Percentiles rank a stretch among this genome's conserved stretches.
Conservation (phyloP, 2,888 invertebrate genomes). For the Habrosyne pyritoides region DNA sequence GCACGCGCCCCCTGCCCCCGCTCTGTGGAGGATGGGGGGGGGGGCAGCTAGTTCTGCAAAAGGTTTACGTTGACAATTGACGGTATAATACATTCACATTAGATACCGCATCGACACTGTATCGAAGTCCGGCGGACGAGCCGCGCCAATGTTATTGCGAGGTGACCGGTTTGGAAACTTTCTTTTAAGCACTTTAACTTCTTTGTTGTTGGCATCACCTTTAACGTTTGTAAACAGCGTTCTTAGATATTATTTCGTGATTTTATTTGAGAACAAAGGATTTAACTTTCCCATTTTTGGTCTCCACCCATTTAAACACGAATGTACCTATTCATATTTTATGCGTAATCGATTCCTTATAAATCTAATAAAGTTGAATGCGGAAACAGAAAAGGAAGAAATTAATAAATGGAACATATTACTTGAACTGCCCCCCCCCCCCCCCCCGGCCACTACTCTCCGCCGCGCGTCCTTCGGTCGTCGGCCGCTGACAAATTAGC, state of each 20-base stretch:
- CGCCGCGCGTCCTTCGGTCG: slow-evolving; percentile 2
- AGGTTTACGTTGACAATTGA: not conserved
- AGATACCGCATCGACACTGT: not conserved
- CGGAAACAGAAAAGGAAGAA: slow-evolving; percentile 15
- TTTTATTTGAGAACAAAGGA: too few relatives aligned
- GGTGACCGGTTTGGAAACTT: not conserved
- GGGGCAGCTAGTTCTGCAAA: not conserved
- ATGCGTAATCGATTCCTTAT: slow-evolving; percentile 10
- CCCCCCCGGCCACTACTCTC: not conserved
- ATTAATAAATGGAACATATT: slow-evolving; percentile 29
- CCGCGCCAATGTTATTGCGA: not conserved
- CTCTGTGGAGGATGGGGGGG: not conserved
- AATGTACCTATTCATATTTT: not conserved
- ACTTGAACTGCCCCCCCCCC: slow-evolving; percentile 20
- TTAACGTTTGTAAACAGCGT: too few relatives aligned
- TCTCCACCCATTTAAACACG: not conserved
- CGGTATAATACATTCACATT: not conserved
- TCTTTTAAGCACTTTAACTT: not conserved
- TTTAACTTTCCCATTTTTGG: too few relatives aligned
- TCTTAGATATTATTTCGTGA: too few relatives aligned
- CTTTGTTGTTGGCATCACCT: too few relatives aligned
- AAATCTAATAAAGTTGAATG: slow-evolving; percentile 18
- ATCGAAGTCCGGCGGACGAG: not conserved
- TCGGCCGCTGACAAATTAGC: slow-evolving; percentile 25
- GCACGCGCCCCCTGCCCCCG: slow-evolving; percentile 3